Evolutionary conservation across 2,888 invertebrate genomes (phyloP).

Genomic region (Congeria kusceri): DNA sequence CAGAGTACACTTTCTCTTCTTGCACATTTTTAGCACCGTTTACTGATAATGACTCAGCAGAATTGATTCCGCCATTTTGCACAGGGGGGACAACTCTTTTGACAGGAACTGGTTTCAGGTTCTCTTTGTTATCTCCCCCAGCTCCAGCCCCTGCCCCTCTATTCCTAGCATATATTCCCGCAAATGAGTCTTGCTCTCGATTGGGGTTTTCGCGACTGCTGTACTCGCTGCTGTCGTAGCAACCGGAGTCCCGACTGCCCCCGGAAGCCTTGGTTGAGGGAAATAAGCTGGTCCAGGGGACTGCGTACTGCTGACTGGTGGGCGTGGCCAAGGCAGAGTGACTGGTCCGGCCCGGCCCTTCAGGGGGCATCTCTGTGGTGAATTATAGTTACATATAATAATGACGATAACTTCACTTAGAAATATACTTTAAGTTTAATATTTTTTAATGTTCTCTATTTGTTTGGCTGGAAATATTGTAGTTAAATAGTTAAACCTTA

Average conservation of each 20-base stretch:
- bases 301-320: conserved; percentile 60
- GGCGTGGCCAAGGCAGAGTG: conserved; percentile 66
- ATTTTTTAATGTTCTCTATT: too few relatives aligned
- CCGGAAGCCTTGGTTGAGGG: conserved; percentile 60
- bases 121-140: conserved; percentile 50
- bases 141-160: conserved; percentile 13
- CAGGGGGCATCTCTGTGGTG: conserved; percentile 30
- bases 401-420: too few relatives aligned
- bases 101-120: conserved; percentile 31
- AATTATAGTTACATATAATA: too few relatives aligned
- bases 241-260: conserved; percentile 85
- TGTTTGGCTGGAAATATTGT: too few relatives aligned
- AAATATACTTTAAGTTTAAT: too few relatives aligned
- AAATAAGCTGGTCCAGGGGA: conserved; percentile 64
- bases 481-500: too few relatives aligned
- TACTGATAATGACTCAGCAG: conserved; percentile 21
- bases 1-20: conserved; percentile 69
- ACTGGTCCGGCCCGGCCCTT: conserved; percentile 26
- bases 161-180: conserved; percentile 16
- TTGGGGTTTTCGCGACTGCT: conserved; percentile 70
- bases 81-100: conserved; percentile 14
- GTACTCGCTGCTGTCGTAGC: conserved; percentile 83
- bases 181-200: conserved; percentile 65
- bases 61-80: conserved; percentile 7
- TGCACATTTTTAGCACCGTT: conserved; percentile 56